Base-by-base conservation (phyloP, 2,888 invertebrate species). In the Polyploca ridens region DNA sequence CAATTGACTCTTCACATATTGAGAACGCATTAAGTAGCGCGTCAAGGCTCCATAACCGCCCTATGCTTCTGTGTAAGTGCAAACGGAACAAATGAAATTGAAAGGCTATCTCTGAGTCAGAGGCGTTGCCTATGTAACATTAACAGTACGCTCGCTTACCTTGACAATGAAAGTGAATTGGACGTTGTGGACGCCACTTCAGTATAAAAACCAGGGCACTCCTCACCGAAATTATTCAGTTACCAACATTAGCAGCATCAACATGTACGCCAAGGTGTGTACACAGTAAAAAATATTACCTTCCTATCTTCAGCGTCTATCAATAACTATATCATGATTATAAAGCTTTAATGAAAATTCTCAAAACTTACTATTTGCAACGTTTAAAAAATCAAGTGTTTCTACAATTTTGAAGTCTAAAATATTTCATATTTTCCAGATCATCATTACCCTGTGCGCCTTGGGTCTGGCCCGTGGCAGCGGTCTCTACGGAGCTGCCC, bases 401-500 rank as follows among this genome's bases (percentile, higher is more conserved):
- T 0, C 5, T 2, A 6, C 7, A 5, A 49, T 2, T 16, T 16
- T 49, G 16, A 0, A 54, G 7, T n/a, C 33, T 14, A 59, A 14
- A 58, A 41, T 38, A 64, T 60, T 63, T 71, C 49, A 58, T n/a
- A 46, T 46, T 59, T 88, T 90, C 60, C 84, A 93, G 95, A 85
- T 95, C 78, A 90, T 96, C 85, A 87, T 95, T 71, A 89, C 96
- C 77, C 94, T 94, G 80, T 94, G 96, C 84, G 90, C 94, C 75
- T 87, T 96, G 90, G 95, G 95, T 74, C 89, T 94, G 62, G 95
- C 93, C 84, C 94, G 89, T 80, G 96, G 95, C 73, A 94, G 96
- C 72, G 85, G 94, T 70, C 84, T 95, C 66, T 82, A 87, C 64
- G 92, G 89, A 66, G 90, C 90, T 61, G 93, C 90, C 69, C 93